Evolutionary conservation across 2,888 invertebrate genomes (phyloP).

Genomic region (Mimas tiliae): DNA sequence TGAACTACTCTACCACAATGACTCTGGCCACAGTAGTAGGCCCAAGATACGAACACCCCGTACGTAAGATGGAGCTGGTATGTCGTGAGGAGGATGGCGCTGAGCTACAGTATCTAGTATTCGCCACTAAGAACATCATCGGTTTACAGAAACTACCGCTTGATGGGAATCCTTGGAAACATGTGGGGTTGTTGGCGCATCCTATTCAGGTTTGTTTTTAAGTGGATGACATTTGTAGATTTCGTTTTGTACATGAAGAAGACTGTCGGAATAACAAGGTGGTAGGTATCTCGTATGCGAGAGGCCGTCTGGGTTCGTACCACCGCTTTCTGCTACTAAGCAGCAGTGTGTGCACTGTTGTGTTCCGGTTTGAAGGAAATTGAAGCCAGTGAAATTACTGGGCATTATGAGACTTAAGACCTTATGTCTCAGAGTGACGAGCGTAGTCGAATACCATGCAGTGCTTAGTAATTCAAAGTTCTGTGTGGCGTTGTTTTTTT

Average conservation of each 20-base stretch:
- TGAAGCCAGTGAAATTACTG: no score
- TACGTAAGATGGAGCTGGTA: constrained; percentile 73
- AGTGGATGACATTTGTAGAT: neutral
- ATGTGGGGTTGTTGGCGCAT: constrained; percentile 86
- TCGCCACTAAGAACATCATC: constrained; percentile 86
- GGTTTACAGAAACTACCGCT: constrained; percentile 88
- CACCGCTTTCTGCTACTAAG: no score
- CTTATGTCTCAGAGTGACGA: no score
- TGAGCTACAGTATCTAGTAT: constrained; percentile 82
- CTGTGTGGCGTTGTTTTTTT: no score
- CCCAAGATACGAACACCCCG: constrained; percentile 87
- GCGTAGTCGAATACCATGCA: no score
- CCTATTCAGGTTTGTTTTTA: constrained; percentile 83
- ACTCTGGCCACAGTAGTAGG: constrained; percentile 87
- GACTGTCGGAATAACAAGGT: no score
- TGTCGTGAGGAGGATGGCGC: constrained; percentile 50
- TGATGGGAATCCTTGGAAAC: constrained; percentile 90
- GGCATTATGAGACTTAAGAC: no score
- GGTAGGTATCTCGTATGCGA: no score
- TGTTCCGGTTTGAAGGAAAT: no score
- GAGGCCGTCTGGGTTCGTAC: no score
- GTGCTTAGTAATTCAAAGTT: no score
- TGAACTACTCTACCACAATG: constrained; percentile 86
- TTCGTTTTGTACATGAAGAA: neutral
- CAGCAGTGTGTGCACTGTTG: no score